phyloP scores from a whole-genome alignment of 2,888 invertebrate species.

The Hemaris fuciformis region DNA sequence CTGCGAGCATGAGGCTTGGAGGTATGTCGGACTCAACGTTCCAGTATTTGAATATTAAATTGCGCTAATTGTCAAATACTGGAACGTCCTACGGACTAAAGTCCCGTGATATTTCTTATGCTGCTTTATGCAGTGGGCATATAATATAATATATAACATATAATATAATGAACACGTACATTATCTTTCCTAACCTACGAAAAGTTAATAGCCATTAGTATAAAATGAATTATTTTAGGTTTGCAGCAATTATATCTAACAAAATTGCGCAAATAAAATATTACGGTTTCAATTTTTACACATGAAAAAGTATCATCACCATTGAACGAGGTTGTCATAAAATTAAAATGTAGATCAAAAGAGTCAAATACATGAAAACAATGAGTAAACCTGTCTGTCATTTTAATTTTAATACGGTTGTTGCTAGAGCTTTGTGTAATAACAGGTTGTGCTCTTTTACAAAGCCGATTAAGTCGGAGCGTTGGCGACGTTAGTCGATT shows the following conservation, averaged over 20 bases:
- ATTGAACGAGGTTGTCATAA: not conserved
- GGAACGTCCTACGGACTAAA: too few relatives aligned
- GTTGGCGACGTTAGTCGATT: not conserved
- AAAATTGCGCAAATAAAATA: not conserved
- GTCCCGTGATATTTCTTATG: too few relatives aligned
- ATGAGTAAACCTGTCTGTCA: not conserved
- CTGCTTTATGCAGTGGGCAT: too few relatives aligned
- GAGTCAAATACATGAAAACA: not conserved
- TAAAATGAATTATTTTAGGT: too few relatives aligned
- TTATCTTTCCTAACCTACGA: too few relatives aligned
- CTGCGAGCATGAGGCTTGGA: too few relatives aligned
- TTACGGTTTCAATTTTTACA: not conserved
- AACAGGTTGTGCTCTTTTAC: not conserved
- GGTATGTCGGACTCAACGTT: too few relatives aligned
- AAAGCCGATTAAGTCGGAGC: not conserved
- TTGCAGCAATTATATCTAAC: not conserved
- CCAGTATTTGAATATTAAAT: too few relatives aligned
- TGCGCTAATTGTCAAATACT: too few relatives aligned
- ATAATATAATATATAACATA: too few relatives aligned
- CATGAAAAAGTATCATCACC: not conserved
- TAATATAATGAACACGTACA: too few relatives aligned
- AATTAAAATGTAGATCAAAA: not conserved
- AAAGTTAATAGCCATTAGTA: too few relatives aligned
- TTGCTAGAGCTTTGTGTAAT: not conserved
- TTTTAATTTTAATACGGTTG: not conserved